phyloP scores from a whole-genome alignment of 2,113 vertebrate genomes.

The Pterophyllum scalare region DNA sequence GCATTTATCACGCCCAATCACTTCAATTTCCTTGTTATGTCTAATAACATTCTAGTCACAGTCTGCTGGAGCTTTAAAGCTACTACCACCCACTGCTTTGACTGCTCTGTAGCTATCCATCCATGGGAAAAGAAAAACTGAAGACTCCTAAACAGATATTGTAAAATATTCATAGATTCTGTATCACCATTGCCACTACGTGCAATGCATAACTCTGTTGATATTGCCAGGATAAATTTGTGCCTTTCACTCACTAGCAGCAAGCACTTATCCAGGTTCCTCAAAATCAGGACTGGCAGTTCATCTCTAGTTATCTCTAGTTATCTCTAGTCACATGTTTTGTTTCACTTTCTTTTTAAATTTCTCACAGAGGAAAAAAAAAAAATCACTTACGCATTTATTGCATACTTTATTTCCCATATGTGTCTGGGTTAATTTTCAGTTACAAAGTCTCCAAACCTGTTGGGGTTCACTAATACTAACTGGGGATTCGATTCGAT shows the following conservation, averaged over 20 bases:
- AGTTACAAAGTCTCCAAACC: background rate
- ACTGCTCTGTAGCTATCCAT: background rate
- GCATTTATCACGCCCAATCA: background rate
- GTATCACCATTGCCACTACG: constrained; percentile 10
- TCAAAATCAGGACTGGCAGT: background rate
- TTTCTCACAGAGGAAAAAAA: background rate
- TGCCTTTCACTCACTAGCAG: background rate
- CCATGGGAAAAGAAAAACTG: background rate
- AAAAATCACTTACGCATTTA: background rate
- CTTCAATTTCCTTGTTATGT: background rate
- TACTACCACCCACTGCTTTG: background rate
- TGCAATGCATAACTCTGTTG: constrained; percentile 15
- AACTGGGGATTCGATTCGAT: too few species aligned
- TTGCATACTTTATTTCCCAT: background rate
- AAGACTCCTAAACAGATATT: background rate
- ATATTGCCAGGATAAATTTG: background rate
- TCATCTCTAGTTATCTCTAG: background rate
- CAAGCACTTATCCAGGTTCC: background rate
- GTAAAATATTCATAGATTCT: constrained; percentile 33
- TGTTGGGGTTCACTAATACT: background rate
- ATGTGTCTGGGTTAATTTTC: background rate
- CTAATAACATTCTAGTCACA: constrained; percentile 13
- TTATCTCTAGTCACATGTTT: background rate
- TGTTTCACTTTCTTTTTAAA: background rate
- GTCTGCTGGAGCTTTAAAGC: background rate